Evolutionary conservation across 2,797 vertebrate genomes (phyloP).

Genomic region (Sylvilagus floridanus): DNA sequence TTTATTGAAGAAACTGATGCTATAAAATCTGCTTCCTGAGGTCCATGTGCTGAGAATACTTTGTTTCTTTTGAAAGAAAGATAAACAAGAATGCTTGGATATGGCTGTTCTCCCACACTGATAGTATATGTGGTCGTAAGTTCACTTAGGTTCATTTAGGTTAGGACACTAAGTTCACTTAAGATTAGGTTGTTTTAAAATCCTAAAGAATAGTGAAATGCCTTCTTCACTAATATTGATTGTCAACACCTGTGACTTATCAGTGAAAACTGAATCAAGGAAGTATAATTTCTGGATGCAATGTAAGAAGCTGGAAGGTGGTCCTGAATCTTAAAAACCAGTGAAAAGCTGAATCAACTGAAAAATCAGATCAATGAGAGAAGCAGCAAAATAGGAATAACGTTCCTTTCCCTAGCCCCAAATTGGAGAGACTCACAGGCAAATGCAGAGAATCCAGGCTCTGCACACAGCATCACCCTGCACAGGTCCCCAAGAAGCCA

Average conservation of each 20-base stretch:
- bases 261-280: not conserved
- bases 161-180: not conserved
- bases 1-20: not conserved
- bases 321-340: not conserved
- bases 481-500: not conserved
- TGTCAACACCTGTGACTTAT: not conserved
- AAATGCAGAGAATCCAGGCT: not conserved
- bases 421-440: not conserved
- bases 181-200: not conserved
- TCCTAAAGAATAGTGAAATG: not conserved
- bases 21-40: not conserved
- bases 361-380: not conserved
- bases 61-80: not conserved
- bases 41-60: not conserved
- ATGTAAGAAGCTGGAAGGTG: not conserved
- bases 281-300: not conserved
- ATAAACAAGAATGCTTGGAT: conserved; percentile 11
- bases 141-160: not conserved
- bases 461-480: not conserved
- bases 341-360: not conserved
- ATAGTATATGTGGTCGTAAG: not conserved
- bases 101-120: not conserved
- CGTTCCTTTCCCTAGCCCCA: no score
- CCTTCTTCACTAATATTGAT: not conserved
- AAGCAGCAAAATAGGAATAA: no score